A percentile compares a stretch with the other conserved stretches of the same genome.
phyloP scores from a whole-genome alignment of 2,888 invertebrate genomes.

The Lycocerus yunnanus region DNA sequence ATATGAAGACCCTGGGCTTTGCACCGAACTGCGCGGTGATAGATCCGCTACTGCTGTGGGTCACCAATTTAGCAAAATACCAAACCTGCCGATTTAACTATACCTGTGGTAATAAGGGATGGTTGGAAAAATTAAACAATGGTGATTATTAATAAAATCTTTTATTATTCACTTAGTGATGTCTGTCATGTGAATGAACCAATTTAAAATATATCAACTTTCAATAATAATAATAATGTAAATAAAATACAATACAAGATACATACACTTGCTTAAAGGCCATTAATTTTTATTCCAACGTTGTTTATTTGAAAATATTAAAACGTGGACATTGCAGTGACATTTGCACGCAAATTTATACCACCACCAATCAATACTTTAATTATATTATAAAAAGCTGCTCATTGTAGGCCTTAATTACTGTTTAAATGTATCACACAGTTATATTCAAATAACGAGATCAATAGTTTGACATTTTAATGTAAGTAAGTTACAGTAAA shows the following conservation, averaged over 20 bases:
- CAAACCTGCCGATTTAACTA: too few relatives aligned
- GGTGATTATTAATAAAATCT: conserved; percentile 30
- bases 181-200: conserved; percentile 40
- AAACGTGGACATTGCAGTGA: background rate
- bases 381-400: conserved; percentile 29
- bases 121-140: background rate
- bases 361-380: conserved; percentile 32
- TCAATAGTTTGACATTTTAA: conserved; percentile 1
- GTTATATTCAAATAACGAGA: conserved; percentile 8
- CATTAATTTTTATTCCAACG: conserved; percentile 34
- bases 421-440: conserved; percentile 20
- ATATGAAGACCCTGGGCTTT: too few relatives aligned
- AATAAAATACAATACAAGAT: conserved; percentile 54
- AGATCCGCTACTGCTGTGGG: too few relatives aligned
- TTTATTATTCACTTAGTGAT: conserved; percentile 41
- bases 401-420: conserved; percentile 14
- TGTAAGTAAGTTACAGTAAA: background rate
- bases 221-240: conserved; percentile 45
- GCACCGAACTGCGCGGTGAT: too few relatives aligned
- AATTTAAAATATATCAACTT: conserved; percentile 47
- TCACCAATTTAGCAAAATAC: too few relatives aligned
- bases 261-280: conserved; percentile 50
- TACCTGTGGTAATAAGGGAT: too few relatives aligned
- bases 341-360: conserved; percentile 13
- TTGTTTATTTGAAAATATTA: background rate